phyloP scores from a whole-genome alignment of 1,140 invertebrate species.

The Hesperophylax magnus region DNA sequence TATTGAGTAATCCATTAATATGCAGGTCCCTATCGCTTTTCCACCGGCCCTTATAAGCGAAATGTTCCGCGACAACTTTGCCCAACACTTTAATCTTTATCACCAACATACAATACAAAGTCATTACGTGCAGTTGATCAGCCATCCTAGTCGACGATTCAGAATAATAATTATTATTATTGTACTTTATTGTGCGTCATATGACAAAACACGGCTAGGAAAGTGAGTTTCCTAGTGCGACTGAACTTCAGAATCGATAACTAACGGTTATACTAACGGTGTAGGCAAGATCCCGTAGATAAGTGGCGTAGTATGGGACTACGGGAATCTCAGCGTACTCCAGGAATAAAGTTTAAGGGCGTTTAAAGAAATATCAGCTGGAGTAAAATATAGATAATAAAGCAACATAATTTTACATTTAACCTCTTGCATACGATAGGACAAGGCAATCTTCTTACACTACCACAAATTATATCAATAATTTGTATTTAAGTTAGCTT shows the following conservation, averaged over 20 bases:
- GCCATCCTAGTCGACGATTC: not conserved
- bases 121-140: not conserved
- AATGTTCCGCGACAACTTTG: slow-evolving; percentile 1
- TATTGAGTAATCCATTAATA: not conserved
- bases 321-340: not conserved
- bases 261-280: not conserved
- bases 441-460: too few species aligned
- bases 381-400: too few species aligned
- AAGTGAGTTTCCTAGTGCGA: slow-evolving; percentile 32
- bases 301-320: not conserved
- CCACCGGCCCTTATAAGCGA: not conserved
- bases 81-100: slow-evolving; percentile 13
- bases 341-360: not conserved
- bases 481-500: too few species aligned
- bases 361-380: not conserved
- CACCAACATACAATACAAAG: slow-evolving; percentile 13
- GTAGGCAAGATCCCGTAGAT: not conserved
- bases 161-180: too few species aligned
- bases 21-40: not conserved
- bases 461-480: too few species aligned
- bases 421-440: too few species aligned
- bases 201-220: slow-evolving; percentile 31
- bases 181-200: slow-evolving; percentile 23
- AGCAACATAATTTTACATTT: too few species aligned
- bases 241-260: slow-evolving; percentile 44